These are phyloP conservation scores for Drosophila sucinea DNA, from an alignment of 1,140 invertebrate genomes.

Conservation along the genomic window DNA sequence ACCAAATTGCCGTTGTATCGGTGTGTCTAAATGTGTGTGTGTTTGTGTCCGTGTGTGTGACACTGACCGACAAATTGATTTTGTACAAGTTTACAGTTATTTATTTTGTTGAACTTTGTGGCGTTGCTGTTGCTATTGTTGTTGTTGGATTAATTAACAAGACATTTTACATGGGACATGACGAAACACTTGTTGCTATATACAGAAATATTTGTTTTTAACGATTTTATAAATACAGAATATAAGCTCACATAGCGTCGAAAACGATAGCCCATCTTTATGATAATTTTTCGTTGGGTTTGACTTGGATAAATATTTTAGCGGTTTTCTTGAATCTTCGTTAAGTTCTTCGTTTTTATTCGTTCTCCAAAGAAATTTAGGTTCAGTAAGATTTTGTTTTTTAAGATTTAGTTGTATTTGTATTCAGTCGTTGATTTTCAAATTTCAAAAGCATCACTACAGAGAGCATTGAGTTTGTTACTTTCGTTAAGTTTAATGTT, in stretches of 20 bases:
- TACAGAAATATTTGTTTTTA: slow-evolving; percentile 27
- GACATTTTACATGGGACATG: slow-evolving; percentile 53
- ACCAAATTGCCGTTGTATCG: slow-evolving; percentile 58
- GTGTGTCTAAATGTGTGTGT: slow-evolving; percentile 15
- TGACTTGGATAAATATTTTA: no score
- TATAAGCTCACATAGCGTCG: slow-evolving; percentile 70
- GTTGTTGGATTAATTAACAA: slow-evolving; percentile 49
- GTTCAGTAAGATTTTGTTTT: no score
- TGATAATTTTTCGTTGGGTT: not conserved
- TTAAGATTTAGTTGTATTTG: no score
- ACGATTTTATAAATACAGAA: slow-evolving; percentile 41
- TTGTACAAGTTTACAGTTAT: slow-evolving; percentile 54
- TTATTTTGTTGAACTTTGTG: slow-evolving; percentile 18
- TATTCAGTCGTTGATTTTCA: not conserved
- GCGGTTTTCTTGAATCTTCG: no score
- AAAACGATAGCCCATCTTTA: slow-evolving; percentile 66
- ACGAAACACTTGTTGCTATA: slow-evolving; percentile 49
- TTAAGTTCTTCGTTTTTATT: not conserved
- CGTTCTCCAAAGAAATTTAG: no score
- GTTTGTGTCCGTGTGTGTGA: slow-evolving; percentile 36
- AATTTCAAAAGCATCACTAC: not conserved
- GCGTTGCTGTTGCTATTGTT: slow-evolving; percentile 12
- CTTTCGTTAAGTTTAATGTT: not conserved
- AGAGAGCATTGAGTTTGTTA: not conserved
- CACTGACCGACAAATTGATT: slow-evolving; percentile 67